A percentile compares a stretch with the other conserved stretches of the same genome.
phyloP scores from a whole-genome alignment of 2,113 vertebrate species.

The Platysteira castanea region DNA sequence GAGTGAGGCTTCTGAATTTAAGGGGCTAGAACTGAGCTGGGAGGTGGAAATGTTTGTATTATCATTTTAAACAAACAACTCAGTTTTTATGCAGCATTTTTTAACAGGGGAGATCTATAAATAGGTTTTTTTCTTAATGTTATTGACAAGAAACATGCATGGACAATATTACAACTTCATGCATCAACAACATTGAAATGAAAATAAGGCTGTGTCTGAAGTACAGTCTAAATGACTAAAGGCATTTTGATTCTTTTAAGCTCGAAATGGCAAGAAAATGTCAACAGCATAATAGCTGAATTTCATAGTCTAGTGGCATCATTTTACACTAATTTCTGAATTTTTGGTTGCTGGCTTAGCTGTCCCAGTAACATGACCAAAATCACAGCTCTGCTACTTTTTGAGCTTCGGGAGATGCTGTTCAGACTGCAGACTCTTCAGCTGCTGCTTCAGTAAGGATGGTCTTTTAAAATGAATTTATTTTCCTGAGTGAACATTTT shows the following conservation, averaged over 20 bases:
- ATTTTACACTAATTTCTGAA: conserved; percentile 30
- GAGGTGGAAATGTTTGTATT: not conserved
- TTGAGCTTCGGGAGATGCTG: not conserved
- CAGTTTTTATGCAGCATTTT: not conserved
- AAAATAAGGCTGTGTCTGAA: conserved; percentile 22
- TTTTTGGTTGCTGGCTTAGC: conserved; percentile 31
- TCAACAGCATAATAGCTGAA: conserved; percentile 16
- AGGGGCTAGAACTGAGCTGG: not conserved
- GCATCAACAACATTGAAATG: not conserved
- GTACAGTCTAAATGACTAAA: not conserved
- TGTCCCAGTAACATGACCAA: not conserved
- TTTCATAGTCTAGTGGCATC: conserved; percentile 20
- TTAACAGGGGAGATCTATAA: not conserved
- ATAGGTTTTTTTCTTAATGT: not conserved
- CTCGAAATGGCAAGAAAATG: conserved; percentile 35
- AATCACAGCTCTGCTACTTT: conserved; percentile 3
- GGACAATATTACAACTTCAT: conserved; percentile 3
- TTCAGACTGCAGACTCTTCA: not conserved
- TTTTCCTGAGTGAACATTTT: not conserved
- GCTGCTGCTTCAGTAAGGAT: not conserved
- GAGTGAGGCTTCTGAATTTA: not conserved
- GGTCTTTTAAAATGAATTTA: not conserved
- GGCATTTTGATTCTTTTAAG: conserved; percentile 23
- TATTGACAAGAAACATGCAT: conserved; percentile 1
- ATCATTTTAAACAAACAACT: not conserved